Conservation (phyloP, 1,140 invertebrate genomes). For the Diachasma alloeum region DNA sequence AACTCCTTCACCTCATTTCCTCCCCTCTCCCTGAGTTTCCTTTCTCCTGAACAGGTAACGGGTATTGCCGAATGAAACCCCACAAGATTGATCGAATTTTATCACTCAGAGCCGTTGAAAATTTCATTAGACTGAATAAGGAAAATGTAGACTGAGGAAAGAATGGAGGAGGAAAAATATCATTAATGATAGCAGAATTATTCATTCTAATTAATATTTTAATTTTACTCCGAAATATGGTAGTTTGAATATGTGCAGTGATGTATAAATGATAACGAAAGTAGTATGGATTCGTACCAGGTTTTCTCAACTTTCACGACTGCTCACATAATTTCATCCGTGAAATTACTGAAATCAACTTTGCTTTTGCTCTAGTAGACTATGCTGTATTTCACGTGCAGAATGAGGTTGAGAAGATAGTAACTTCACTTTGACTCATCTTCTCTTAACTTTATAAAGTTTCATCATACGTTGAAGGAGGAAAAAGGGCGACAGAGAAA, state of each 20-base stretch:
- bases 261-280: background rate
- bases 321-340: background rate
- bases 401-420: background rate
- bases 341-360: background rate
- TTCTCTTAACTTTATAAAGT: slow-evolving; percentile 1
- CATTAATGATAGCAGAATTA: too few relatives aligned
- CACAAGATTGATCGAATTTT: background rate
- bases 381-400: background rate
- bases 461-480: background rate
- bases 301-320: background rate
- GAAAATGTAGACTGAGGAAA: too few relatives aligned
- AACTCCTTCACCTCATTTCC: background rate
- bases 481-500: background rate
- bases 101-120: background rate
- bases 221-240: background rate
- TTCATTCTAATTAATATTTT: background rate
- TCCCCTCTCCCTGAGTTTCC: background rate
- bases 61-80: background rate
- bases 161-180: too few relatives aligned
- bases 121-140: too few relatives aligned
- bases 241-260: background rate
- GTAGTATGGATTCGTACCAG: background rate
- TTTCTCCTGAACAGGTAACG: background rate
- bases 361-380: background rate
- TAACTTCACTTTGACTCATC: slow-evolving; percentile 1